Evolutionary conservation across 2,113 vertebrate genomes (phyloP).

Genomic region (Physeter macrocephalus): DNA sequence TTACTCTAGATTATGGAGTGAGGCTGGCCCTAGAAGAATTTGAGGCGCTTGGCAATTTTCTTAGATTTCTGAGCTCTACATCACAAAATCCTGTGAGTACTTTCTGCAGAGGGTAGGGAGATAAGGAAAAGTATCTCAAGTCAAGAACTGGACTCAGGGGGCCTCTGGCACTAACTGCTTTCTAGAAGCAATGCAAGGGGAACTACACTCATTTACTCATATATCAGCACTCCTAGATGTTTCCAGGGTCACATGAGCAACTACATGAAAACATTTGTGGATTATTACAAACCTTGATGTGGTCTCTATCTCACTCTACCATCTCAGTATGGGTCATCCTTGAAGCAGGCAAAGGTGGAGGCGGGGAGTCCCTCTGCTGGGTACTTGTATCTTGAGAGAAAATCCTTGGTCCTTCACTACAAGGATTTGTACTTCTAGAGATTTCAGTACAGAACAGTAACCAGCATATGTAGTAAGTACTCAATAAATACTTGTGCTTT

Average conservation of each 20-base stretch:
- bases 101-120: neutral
- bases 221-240: neutral
- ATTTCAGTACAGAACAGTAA: neutral
- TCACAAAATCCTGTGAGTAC: neutral
- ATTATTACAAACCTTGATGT: neutral
- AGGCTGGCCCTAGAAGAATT: neutral
- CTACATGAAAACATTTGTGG: neutral
- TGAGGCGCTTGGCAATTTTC: neutral
- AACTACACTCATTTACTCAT: neutral
- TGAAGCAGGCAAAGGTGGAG: neutral
- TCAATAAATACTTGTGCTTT: neutral
- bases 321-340: neutral
- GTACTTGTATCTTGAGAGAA: neutral
- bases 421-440: neutral
- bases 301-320: neutral
- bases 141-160: neutral
- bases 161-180: neutral
- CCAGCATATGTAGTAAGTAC: neutral
- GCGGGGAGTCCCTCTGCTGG: accelerated
- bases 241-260: neutral
- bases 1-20: neutral
- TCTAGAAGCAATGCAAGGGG: neutral
- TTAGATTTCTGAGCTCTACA: neutral
- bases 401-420: neutral
- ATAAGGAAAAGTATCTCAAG: neutral